Conservation (phyloP, 2,113 vertebrate genomes). For the Speoplatyrhinus poulsoni region DNA sequence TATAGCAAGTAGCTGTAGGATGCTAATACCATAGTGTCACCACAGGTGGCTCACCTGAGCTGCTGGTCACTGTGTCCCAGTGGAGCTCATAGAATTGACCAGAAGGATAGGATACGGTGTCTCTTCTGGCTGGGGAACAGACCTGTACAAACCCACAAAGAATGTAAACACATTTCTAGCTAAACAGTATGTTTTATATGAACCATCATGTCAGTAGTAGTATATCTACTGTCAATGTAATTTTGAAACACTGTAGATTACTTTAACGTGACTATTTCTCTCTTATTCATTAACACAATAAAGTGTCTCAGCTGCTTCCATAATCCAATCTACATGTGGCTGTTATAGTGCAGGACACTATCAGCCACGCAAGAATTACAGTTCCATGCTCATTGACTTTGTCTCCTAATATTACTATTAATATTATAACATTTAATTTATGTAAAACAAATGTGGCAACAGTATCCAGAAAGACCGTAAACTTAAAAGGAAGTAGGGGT, state of each 20-base stretch:
- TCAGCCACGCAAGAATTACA: conserved; percentile 1
- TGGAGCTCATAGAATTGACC: conserved; percentile 77
- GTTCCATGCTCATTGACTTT: background rate
- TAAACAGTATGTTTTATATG: conserved; percentile 1
- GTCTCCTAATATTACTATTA: no score
- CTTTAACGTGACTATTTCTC: conserved; percentile 9
- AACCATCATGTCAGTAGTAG: background rate
- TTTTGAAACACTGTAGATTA: conserved; percentile 55
- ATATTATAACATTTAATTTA: no score
- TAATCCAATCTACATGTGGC: conserved; percentile 33
- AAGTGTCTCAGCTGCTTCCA: conserved; percentile 6
- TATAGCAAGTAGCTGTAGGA: background rate
- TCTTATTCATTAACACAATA: conserved; percentile 16
- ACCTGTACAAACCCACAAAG: conserved; percentile 63
- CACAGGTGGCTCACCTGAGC: conserved; percentile 76
- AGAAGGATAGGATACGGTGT: conserved; percentile 59
- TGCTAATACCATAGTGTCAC: background rate
- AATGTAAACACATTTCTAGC: conserved; percentile 19
- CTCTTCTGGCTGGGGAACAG: conserved; percentile 72
- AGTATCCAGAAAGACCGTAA: no score
- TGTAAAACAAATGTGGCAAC: no score
- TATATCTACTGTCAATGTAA: conserved; percentile 27
- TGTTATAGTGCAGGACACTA: conserved; percentile 37
- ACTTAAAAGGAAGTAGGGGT: background rate
- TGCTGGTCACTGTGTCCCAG: conserved; percentile 80